These are phyloP conservation scores for Danaus chrysippus DNA, from an alignment of 2,888 invertebrate species.

Conservation along the genomic window DNA sequence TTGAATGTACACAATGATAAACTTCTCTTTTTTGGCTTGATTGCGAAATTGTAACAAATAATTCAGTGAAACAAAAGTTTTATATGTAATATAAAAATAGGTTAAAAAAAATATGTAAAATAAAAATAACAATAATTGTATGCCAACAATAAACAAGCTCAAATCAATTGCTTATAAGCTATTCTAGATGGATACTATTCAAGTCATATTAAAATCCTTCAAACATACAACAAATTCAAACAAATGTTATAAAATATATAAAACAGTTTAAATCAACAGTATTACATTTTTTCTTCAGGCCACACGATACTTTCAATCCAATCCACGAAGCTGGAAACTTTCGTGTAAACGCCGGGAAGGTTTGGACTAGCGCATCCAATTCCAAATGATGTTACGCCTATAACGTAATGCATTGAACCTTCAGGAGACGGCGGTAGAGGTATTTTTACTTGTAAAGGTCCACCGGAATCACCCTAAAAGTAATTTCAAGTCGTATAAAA, in stretches of 20 bases:
- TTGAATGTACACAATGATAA: too few relatives aligned
- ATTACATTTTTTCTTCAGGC: slow-evolving; percentile 26
- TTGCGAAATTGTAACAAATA: too few relatives aligned
- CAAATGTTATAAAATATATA: neutral
- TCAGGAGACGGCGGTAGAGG: slow-evolving; percentile 33
- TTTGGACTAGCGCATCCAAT: slow-evolving; percentile 51
- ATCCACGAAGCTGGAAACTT: slow-evolving; percentile 50
- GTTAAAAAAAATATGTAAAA: too few relatives aligned
- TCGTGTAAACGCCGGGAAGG: slow-evolving; percentile 55
- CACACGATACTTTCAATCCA: slow-evolving; percentile 62
- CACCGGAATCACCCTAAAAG: slow-evolving; percentile 84
- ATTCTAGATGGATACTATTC: too few relatives aligned
- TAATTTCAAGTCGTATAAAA: neutral
- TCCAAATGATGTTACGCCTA: slow-evolving; percentile 62
- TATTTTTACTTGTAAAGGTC: slow-evolving; percentile 78
- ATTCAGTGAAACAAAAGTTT: too few relatives aligned
- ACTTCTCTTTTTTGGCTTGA: too few relatives aligned
- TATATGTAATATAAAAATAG: too few relatives aligned
- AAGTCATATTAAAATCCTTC: too few relatives aligned
- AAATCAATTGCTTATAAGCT: too few relatives aligned
- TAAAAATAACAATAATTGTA: too few relatives aligned
- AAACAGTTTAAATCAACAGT: neutral
- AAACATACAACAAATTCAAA: neutral
- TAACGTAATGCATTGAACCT: slow-evolving; percentile 47
- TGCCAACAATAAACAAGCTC: too few relatives aligned